Evolutionary conservation across 1,140 invertebrate species (phyloP).

Genomic region (Drosophila santomea): DNA sequence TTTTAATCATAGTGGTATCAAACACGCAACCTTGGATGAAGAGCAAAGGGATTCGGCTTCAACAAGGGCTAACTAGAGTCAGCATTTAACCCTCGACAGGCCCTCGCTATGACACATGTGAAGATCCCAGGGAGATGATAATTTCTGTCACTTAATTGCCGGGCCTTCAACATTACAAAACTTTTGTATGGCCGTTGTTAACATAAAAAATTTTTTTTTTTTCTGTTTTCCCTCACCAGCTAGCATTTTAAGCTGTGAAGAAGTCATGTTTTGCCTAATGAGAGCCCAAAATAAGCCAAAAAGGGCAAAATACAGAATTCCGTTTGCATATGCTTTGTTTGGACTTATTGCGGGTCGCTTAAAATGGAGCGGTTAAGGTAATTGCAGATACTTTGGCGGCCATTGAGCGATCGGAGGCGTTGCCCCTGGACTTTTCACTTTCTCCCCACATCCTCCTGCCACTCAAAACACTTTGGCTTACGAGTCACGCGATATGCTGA

Average conservation of each 20-base stretch:
- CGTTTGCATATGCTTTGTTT: constrained; percentile 39
- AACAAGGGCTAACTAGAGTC: constrained; percentile 35
- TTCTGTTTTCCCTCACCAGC: constrained; percentile 1
- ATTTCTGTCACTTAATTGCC: constrained; percentile 79
- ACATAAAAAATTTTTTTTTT: constrained; percentile 69
- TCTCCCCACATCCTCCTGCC: neutral
- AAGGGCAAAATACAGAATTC: constrained; percentile 46
- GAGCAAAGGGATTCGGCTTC: neutral
- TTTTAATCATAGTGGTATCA: constrained; percentile 83
- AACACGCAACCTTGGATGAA: constrained; percentile 58
- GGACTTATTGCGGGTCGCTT: constrained; percentile 11
- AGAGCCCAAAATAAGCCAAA: constrained; percentile 32
- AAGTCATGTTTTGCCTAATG: constrained; percentile 59
- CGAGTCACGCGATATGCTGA: constrained; percentile 62
- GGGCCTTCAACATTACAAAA: constrained; percentile 80
- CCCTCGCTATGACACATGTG: constrained; percentile 56
- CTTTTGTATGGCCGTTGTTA: constrained; percentile 68
- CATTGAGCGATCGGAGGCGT: constrained; percentile 66
- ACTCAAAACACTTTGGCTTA: constrained; percentile 11
- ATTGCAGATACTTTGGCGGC: constrained; percentile 64
- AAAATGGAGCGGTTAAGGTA: constrained; percentile 63
- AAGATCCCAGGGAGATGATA: constrained; percentile 71
- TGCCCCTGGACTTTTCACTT: constrained; percentile 29
- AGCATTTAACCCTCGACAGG: constrained; percentile 14
- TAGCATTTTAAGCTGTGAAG: constrained; percentile 34